Evolutionary conservation across 2,797 vertebrate genomes (phyloP).

Genomic region (Poeciliopsis turneri): DNA sequence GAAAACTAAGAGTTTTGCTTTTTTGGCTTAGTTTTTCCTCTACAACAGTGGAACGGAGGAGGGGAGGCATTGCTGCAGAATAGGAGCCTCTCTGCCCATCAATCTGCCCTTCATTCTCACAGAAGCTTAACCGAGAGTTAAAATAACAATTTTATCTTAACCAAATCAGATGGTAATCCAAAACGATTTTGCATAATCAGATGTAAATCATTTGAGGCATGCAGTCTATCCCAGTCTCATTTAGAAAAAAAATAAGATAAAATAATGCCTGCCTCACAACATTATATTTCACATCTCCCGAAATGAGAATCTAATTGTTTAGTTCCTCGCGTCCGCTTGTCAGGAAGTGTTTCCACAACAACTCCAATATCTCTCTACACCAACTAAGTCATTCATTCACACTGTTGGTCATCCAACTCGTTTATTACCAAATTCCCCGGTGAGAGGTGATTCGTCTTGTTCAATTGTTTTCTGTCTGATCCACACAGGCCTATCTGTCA

Average conservation of each 20-base stretch:
- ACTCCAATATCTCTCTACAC: constrained; percentile 25
- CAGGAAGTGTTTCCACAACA: constrained; percentile 25
- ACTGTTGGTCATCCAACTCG: constrained; percentile 10
- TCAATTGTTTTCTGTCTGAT: constrained; percentile 29
- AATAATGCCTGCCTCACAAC: neutral
- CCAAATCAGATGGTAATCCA: neutral
- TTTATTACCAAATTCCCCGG: constrained; percentile 28
- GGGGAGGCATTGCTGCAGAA: neutral
- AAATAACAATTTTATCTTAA: neutral
- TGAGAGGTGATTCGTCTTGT: constrained; percentile 54
- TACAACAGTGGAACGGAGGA: neutral
- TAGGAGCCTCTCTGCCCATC: neutral
- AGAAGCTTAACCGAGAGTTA: neutral
- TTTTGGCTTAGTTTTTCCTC: neutral
- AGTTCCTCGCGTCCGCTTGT: constrained; percentile 1
- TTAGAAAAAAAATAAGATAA: neutral
- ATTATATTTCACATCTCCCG: neutral
- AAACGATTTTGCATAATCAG: neutral
- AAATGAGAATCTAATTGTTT: neutral
- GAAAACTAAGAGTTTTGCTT: neutral
- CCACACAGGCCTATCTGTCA: constrained; percentile 25
- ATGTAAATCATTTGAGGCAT: neutral
- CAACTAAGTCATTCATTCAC: constrained; percentile 5
- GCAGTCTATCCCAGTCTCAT: neutral
- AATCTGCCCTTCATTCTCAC: neutral